Base-by-base conservation (phyloP, 2,113 vertebrate genomes). In the Pandion haliaetus region DNA sequence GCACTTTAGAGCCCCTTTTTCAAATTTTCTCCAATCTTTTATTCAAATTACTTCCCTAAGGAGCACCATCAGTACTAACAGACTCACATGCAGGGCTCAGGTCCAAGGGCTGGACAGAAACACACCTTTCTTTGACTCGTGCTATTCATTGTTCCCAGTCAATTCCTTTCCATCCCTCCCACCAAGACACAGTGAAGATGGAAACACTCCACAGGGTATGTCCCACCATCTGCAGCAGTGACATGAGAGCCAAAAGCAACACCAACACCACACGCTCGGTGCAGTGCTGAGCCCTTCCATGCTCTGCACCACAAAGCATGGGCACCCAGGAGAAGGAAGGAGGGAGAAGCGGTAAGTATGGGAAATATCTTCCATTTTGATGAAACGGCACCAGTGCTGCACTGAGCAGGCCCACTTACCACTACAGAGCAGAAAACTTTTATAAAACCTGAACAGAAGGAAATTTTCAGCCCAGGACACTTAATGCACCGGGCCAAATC, bases 201-300 rank as follows among this genome's bases (percentile, higher is more conserved):
- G 58, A 44, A 84, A 66, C 6, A 6, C 28, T 40, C n/a, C 57
- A 32, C 44, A 24, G 28, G 49, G 36, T 10, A 17, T 8, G 3
- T 66, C 32, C 58, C 63, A 54, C 14, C 12, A 1, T 15, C 20
- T 12, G 49, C 26, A n/a, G 57, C 23, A 23, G 42, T 1, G 2
- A 29, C 7, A 5, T 0, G 4, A 32, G 57, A 59, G n/a, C 8
- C 38, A 83, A 19, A 36, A 25, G n/a, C 47, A 20, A 19, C 14
- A 17, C 16, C 14, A 20, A 4, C 7, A 17, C 36, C 73, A 40
- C 4, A 6, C 0, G 3, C 23, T 62, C 3, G 0, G 67, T 7
- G n/a, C 31, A 14, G 26, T 14, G 17, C 59, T 34, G 52, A 66
- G 82, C 69, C 42, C 17, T 58, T 12, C 44, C 44, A 9, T 0